Percentiles rank a stretch among this genome's conserved stretches.
Conservation (phyloP, 2,797 vertebrate species). For the Meriones psammophilus region DNA sequence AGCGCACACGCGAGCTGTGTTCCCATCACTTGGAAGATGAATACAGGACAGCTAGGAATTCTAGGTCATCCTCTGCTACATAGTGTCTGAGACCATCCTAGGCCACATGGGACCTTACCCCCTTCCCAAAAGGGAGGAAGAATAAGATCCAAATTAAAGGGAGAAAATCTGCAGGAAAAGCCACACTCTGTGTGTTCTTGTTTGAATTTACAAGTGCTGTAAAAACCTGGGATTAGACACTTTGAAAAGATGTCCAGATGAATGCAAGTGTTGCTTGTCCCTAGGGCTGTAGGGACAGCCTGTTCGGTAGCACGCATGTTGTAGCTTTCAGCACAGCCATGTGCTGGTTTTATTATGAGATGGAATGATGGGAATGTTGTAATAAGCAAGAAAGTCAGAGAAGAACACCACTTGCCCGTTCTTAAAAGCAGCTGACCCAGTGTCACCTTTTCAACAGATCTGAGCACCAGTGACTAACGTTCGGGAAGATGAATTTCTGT, state of each 20-base stretch:
- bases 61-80: neutral
- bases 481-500: neutral
- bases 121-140: neutral
- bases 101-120: neutral
- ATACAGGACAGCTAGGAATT: neutral
- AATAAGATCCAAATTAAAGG: neutral
- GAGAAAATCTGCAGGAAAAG: neutral
- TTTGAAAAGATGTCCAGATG: neutral
- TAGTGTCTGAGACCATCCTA: neutral
- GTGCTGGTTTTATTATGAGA: constrained; percentile 48
- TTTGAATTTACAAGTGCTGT: neutral
- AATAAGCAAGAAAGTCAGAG: constrained; percentile 55
- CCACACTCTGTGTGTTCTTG: neutral
- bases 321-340: constrained; percentile 17
- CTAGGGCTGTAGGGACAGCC: neutral
- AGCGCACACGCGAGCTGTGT: neutral
- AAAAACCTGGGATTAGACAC: constrained; percentile 4
- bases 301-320: neutral
- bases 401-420: neutral
- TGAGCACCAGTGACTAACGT: neutral
- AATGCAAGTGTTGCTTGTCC: constrained; percentile 2
- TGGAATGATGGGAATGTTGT: constrained; percentile 39
- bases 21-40: neutral
- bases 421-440: constrained; percentile 5
- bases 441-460: neutral